Percentiles rank a stretch among this genome's conserved stretches.
phyloP scores from a whole-genome alignment of 2,113 vertebrate genomes.

The Columbina picui region DNA sequence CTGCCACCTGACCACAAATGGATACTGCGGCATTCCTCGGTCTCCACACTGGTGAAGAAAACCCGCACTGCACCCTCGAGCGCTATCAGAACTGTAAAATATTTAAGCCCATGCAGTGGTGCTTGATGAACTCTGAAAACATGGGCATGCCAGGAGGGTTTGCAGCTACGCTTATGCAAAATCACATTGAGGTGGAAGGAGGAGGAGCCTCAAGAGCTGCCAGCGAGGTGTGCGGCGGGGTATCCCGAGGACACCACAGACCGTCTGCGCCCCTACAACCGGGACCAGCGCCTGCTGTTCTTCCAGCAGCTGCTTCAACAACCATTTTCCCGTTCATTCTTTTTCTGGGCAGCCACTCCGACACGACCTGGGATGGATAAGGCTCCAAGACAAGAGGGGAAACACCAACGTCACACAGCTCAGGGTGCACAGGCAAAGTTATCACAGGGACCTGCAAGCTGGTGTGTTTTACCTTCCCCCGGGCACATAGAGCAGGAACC shows the following conservation, averaged over 20 bases:
- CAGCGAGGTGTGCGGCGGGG: no score
- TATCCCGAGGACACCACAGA: neutral
- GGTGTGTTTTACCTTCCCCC: rapidly evolving
- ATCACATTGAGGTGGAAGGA: rapidly evolving
- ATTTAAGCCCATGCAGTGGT: neutral
- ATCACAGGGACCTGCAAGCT: rapidly evolving
- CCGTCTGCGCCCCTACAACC: rapidly evolving
- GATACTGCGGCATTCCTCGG: neutral
- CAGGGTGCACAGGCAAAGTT: rapidly evolving
- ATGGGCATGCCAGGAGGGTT: rapidly evolving
- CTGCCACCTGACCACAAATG: neutral
- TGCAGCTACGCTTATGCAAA: neutral
- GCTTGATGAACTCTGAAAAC: neutral
- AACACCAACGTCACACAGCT: neutral
- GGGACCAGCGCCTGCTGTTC: neutral
- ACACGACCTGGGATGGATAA: neutral
- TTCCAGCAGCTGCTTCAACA: rapidly evolving
- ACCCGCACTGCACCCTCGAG: neutral
- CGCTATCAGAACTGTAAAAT: neutral
- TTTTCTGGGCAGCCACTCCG: neutral
- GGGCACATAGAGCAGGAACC: rapidly evolving
- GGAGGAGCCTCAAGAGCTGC: neutral
- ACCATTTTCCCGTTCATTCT: rapidly evolving
- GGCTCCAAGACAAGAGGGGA: neutral
- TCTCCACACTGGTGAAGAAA: neutral